Percentiles rank a stretch among this genome's conserved stretches.
Conservation (phyloP, 2,797 vertebrate genomes). For the Acanthurus tractus region DNA sequence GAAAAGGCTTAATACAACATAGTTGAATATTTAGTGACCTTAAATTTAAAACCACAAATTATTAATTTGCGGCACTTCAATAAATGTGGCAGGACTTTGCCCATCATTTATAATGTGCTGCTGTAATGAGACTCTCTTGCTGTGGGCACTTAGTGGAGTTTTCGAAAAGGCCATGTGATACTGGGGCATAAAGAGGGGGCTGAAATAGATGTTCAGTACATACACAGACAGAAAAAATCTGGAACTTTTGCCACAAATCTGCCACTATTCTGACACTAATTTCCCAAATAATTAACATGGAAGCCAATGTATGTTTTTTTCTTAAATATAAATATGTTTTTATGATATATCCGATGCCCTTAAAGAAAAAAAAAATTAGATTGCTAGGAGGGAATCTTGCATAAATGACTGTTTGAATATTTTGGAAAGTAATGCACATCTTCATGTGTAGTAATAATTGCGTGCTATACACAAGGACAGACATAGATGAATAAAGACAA, state of each 20-base stretch:
- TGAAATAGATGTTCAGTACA: constrained; percentile 50
- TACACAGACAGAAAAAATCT: constrained; percentile 36
- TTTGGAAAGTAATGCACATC: background rate
- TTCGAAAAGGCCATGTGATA: constrained; percentile 65
- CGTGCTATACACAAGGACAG: constrained; percentile 8
- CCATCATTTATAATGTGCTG: constrained; percentile 85
- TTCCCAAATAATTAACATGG: constrained; percentile 12
- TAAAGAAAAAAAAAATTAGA: constrained; percentile 26
- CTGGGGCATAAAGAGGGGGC: constrained; percentile 42
- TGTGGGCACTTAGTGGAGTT: constrained; percentile 78
- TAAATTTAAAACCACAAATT: constrained; percentile 82
- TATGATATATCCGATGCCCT: background rate
- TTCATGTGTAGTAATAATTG: constrained; percentile 24
- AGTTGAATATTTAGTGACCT: constrained; percentile 71
- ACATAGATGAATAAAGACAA: constrained; percentile 18
- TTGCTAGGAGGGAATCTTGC: background rate
- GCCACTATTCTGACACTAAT: constrained; percentile 25
- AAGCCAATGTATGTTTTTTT: background rate
- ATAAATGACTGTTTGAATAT: constrained; percentile 1
- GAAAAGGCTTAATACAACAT: constrained; percentile 69
- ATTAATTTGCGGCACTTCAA: constrained; percentile 82
- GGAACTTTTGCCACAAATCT: constrained; percentile 49
- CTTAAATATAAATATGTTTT: too few species aligned
- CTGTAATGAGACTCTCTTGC: constrained; percentile 78
- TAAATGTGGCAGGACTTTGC: constrained; percentile 82